phyloP scores from a whole-genome alignment of 2,888 invertebrate genomes.

The Synergus japonicus region DNA sequence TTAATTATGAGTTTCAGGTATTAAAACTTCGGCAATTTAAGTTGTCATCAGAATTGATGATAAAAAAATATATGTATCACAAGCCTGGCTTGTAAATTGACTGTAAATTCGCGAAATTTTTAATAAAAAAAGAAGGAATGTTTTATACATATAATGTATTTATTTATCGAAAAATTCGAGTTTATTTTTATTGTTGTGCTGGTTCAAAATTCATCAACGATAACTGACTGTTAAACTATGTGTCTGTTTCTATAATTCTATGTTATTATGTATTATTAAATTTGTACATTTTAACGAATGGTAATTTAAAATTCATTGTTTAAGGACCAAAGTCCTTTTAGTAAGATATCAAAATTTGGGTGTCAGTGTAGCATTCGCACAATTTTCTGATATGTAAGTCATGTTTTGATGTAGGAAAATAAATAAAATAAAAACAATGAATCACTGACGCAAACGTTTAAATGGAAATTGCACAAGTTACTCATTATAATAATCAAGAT shows the following conservation, averaged over 20 bases:
- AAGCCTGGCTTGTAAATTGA: not conserved
- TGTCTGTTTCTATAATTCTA: not conserved
- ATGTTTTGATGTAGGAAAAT: not conserved
- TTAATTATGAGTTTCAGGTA: not conserved
- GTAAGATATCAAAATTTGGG: not conserved
- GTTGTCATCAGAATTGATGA: not conserved
- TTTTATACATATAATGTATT: not conserved
- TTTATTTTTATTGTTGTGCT: not conserved
- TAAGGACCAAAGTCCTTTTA: too few species aligned
- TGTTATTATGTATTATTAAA: constrained; percentile 11
- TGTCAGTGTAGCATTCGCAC: not conserved
- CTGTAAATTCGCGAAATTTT: not conserved
- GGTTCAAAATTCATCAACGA: not conserved
- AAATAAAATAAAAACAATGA: not conserved
- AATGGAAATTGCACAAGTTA: not conserved
- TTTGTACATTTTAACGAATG: constrained; percentile 1
- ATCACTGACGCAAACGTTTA: not conserved
- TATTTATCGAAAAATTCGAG: not conserved
- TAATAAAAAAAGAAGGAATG: not conserved
- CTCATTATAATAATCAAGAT: not conserved
- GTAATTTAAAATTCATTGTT: not conserved
- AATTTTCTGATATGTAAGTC: not conserved
- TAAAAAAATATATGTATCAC: not conserved
- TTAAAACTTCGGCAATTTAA: not conserved
- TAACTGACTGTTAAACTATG: not conserved